phyloP scores from a whole-genome alignment of 2,113 vertebrate species.

The Erpornis zantholeuca region DNA sequence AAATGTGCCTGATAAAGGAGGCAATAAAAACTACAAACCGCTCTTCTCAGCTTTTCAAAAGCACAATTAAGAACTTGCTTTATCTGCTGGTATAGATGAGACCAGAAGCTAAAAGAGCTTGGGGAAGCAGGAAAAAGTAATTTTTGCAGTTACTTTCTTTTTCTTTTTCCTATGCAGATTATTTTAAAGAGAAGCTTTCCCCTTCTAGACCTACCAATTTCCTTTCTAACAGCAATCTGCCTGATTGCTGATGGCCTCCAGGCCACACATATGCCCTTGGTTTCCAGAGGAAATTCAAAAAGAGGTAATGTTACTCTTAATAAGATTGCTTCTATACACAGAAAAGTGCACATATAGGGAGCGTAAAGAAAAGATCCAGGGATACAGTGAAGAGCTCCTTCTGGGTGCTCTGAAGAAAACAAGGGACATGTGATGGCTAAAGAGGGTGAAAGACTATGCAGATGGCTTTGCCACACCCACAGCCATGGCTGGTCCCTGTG shows the following conservation, averaged over 20 bases:
- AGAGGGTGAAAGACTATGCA: background rate
- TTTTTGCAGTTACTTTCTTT: background rate
- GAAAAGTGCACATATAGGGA: fast-evolving
- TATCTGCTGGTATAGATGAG: background rate
- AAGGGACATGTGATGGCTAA: background rate
- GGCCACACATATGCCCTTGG: background rate
- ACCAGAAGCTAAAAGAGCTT: background rate
- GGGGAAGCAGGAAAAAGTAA: background rate
- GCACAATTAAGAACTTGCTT: background rate
- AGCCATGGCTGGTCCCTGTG: background rate
- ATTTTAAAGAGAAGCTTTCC: background rate
- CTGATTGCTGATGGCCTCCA: background rate
- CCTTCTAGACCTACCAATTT: background rate
- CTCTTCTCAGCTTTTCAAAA: slow-evolving; percentile 16
- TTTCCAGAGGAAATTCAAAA: background rate
- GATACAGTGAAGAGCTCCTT: background rate
- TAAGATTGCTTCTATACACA: background rate
- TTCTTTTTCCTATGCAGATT: background rate
- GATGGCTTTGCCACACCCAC: background rate
- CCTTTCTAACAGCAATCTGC: background rate
- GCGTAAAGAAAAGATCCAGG: background rate
- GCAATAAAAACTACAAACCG: background rate
- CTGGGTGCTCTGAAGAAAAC: background rate
- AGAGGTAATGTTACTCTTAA: background rate
- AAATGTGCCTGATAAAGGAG: background rate